Conservation (phyloP, 2,888 invertebrate genomes). For the Dolichopus griseipennis region DNA sequence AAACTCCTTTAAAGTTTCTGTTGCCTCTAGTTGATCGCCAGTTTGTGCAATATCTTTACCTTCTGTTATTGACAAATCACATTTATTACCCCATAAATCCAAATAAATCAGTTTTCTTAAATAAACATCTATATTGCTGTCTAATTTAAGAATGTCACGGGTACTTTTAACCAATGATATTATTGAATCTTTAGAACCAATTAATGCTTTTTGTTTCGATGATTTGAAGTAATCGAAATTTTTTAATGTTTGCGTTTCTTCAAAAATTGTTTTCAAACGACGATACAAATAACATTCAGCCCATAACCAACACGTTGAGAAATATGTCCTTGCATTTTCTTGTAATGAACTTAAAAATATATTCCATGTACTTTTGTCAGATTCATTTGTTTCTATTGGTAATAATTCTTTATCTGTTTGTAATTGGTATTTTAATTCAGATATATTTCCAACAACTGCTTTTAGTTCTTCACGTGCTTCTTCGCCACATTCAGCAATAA, state of each 20-base stretch:
- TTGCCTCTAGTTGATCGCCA: conserved; percentile 48
- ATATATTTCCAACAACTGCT: conserved; percentile 60
- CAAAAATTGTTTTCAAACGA: conserved; percentile 57
- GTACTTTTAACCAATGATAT: conserved; percentile 22
- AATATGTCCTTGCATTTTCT: conserved; percentile 49
- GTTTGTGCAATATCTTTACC: conserved; percentile 56
- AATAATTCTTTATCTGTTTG: conserved; percentile 67
- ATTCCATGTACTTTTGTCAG: conserved; percentile 54
- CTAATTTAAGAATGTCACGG: conserved; percentile 14
- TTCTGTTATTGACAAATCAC: conserved; percentile 78
- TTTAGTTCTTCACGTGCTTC: conserved; percentile 63
- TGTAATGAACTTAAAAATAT: conserved; percentile 48
- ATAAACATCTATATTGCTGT: conserved; percentile 11
- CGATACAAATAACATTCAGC: conserved; percentile 89
- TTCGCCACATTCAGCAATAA: conserved; percentile 46
- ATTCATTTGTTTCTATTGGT: background rate
- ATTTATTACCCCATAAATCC: conserved; percentile 90
- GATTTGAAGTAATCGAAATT: conserved; percentile 68
- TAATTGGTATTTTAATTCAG: conserved; percentile 80
- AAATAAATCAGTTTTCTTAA: conserved; percentile 31
- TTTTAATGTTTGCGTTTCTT: conserved; percentile 48
- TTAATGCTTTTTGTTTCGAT: conserved; percentile 61
- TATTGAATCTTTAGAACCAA: conserved; percentile 26
- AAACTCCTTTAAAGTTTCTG: conserved; percentile 48
- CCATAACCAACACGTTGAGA: conserved; percentile 75